These are phyloP conservation scores for Chionoecetes opilio DNA, from an alignment of 1,140 invertebrate genomes.

Conservation along the genomic window DNA sequence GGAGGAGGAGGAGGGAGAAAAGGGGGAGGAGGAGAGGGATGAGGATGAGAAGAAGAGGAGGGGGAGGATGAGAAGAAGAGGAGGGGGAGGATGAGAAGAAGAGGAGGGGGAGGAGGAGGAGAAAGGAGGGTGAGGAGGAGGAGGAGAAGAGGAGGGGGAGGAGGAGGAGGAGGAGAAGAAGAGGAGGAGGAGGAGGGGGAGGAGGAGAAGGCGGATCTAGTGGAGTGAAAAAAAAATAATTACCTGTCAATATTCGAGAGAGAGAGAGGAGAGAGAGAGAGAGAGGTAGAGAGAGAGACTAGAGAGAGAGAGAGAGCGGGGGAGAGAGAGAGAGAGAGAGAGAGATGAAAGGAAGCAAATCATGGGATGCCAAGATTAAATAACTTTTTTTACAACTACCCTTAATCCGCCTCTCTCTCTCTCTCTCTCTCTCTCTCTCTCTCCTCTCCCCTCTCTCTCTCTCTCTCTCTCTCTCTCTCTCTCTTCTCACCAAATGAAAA, in stretches of 20 bases:
- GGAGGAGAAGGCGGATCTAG: not conserved
- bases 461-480: not conserved
- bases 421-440: not conserved
- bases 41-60: too few relatives aligned
- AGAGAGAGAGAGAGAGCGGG: constrained; percentile 12
- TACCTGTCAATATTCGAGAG: not conserved
- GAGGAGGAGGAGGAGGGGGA: not conserved
- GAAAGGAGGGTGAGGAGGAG: not conserved
- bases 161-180: not conserved
- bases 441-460: not conserved
- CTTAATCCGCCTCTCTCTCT: not conserved
- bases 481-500: not conserved
- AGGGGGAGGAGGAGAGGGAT: too few relatives aligned
- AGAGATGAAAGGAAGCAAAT: not conserved
- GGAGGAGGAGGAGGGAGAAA: too few relatives aligned
- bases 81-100: too few relatives aligned
- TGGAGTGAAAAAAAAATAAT: not conserved
- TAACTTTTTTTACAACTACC: not conserved
- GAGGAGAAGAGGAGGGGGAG: not conserved
- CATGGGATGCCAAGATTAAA: not conserved
- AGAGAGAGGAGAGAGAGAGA: constrained; percentile 27
- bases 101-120: not conserved
- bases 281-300: constrained; percentile 10
- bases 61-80: too few relatives aligned
- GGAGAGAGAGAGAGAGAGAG: not conserved